Base-by-base conservation (phyloP, 2,888 invertebrate species). In the Incurvaria masculella region DNA sequence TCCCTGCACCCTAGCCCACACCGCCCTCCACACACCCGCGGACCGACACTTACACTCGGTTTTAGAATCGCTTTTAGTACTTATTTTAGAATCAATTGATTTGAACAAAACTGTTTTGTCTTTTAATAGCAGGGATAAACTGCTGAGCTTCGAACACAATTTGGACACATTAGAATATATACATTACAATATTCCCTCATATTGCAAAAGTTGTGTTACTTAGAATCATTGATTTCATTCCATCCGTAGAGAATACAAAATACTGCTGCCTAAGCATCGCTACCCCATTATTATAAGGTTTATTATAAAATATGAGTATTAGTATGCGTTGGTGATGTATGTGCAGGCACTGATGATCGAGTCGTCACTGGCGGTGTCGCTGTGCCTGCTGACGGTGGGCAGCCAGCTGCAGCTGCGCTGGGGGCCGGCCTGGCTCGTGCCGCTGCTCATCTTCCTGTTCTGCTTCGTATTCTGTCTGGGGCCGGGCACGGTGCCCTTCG, bases 391-490 rank as follows among this genome's bases (percentile, higher is more conserved):
- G 0, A 46, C 53, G 1, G 62, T 79, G 16, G 79, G 70, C 0
- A 55, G 61, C 38, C 59, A 72, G 14, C 57, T 74, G 40, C 72
- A 74, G 52, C 62, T 63, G 1, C 58, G 51, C 14, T 38, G 57
- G 0, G 65, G 59, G 0, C 72, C 74, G 0, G 57, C 73, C 0
- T 70, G 71, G 69, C 56, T 78, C 26, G 70, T 72, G 0, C 70
- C 80, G 1, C 50, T 66, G 4, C 54, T 71, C 16, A 62, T 80
- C 21, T 58, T 78, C 44, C 11, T 68, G 2, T 75, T 66, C 60
- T 71, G 75, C 48, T 69, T 73, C 54, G 59, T 61, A 2, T 78
- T 72, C 57, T 69, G 69, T 54, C 55, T 65, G 1, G 80, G 80
- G 3, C 67, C 69, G 17, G 78, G 75, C 0, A 68, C 64, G 2